Evolutionary conservation across 2,888 invertebrate species (phyloP), one percentile per base, ranked within the genome.

Genomic region (Rhogogaster chlorosoma): DNA sequence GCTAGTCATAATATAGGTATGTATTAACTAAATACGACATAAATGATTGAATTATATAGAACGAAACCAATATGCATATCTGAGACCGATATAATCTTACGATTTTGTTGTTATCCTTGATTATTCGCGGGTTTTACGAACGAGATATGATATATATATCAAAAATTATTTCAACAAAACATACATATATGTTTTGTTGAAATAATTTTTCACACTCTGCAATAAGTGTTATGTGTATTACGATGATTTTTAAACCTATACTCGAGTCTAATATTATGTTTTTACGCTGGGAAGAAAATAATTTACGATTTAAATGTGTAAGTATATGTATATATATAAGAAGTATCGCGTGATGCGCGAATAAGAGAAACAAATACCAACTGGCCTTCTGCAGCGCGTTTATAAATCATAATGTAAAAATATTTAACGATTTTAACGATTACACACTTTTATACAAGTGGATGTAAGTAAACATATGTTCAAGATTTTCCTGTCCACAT

Each of bases 281-380:
- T 29, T 77, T 10, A 29, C 77, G 29, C 49, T 77, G 49, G 77
- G 18, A 75, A 42, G 49, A 32, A 18, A 53, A 77, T 49, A 49
- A 75, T 22, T 26, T 29, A 45, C 45, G 49, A 29, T 77, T 49
- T 32, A 49, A 45, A 6, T 77, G 77, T 77, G 49, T 77, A 77
- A 77, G 77, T 49, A 42, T 49, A 77, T n/a, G 22, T 49, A 49
- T 73, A 42, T 73, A 42, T 73, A 73, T 73, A 77, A 53, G 49
- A 18, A 32, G 9, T 49, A 77, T 77, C 45, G 45, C 32, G 77
- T 53, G 15, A 29, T 53, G 71, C 71, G 71, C 38, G 71, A 71
- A 71, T 77, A 77, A 77, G 77, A 26, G 38, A 77, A 29, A 77
- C 49, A 77, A 49, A 77, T 49, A 53, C 77, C 77, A 53, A 77